phyloP scores from a whole-genome alignment of 2,113 vertebrate genomes.

The Aramus guarauna region DNA sequence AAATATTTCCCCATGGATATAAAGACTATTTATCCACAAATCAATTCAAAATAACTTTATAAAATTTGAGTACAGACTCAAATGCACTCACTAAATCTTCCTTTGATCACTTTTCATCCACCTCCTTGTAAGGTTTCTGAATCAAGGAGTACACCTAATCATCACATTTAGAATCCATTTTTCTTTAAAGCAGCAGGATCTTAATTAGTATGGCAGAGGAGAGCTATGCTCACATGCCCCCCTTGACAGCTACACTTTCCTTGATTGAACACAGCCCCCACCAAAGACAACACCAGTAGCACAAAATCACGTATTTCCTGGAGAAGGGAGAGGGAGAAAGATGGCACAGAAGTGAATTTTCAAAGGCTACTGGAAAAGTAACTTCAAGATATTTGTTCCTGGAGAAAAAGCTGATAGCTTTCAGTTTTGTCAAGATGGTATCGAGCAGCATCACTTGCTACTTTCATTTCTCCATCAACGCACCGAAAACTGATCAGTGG shows the following conservation, averaged over 20 bases:
- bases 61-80: neutral
- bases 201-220: neutral
- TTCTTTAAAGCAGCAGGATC: neutral
- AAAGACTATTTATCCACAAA: neutral
- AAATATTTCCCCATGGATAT: neutral
- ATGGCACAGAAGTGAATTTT: neutral
- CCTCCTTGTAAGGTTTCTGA: neutral
- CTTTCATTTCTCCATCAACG: neutral
- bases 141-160: neutral
- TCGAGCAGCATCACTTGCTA: neutral
- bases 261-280: neutral
- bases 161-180: neutral
- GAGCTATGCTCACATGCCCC: neutral
- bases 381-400: neutral
- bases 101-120: neutral
- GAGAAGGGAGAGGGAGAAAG: neutral
- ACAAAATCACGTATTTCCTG: neutral
- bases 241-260: neutral
- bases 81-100: neutral
- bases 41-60: neutral
- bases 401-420: neutral
- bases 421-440: neutral
- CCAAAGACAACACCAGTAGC: neutral
- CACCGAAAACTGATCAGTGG: neutral
- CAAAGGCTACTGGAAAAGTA: neutral